Base-by-base conservation (phyloP, 1,140 invertebrate genomes). In the Plodia interpunctella region DNA sequence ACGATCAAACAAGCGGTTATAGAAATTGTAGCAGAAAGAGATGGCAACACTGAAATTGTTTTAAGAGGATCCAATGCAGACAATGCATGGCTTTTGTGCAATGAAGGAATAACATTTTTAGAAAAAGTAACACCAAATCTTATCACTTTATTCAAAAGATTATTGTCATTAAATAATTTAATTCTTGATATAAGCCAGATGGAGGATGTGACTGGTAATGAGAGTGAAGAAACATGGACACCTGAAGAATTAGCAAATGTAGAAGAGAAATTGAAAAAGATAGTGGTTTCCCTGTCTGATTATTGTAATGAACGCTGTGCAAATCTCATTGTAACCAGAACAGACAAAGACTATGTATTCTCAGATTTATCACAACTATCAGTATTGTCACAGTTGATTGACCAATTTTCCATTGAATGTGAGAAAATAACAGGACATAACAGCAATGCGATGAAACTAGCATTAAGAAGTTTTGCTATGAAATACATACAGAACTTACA, bases 401-500 rank as follows among this genome's bases (percentile, higher is more conserved):
- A 98, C 68, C 88, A 91, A 49, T 98, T 98, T 80, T 94, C 94
- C 28, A 88, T 90, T 28, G 91, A 94, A 32, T 96, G 96, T 85
- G 93, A 95, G 72, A 91, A 91, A 65, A 92, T 97, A 13, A 96
- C 94, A 77, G 95, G 95, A 2, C 93, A 94, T 77, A 92, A 92
- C 57, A 96, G 95, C 78, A 94, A 94, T 54, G 94, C 95, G 21
- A 90, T 98, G 50, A 92, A 95, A 76, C 93, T 95, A 54, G 95
- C 96, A 52, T 93, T 98, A 60, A 96, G 97, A 88, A 95, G 95
- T 66, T 94, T 97, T 92, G 96, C 96, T 3, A 97, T 94, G 72
- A 95, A 95, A 80, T 99, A 98, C 91, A 95, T 98, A 49, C 94
- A 96, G 70, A 93, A 94, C 73, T 98, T 99, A 84, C 98, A 99